Evolutionary conservation across 2,113 vertebrate genomes (phyloP).

Genomic region (Rhinichthys klamathensis): DNA sequence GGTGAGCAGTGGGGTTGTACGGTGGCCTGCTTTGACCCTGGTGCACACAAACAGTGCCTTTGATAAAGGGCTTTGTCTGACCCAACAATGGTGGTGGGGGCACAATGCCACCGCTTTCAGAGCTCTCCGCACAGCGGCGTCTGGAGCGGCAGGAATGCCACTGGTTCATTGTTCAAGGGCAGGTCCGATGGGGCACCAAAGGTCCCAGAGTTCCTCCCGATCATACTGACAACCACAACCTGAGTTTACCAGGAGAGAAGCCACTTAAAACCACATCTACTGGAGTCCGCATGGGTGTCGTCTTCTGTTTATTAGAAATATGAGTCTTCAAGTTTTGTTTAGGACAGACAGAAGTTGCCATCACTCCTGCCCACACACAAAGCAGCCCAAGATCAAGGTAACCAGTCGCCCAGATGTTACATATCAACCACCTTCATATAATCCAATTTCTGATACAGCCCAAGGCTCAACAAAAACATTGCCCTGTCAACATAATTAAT

Average conservation of each 20-base stretch:
- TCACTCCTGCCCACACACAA: background rate
- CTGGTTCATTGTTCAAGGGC: conserved; percentile 6
- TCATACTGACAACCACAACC: background rate
- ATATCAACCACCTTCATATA: background rate
- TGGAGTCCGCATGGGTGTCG: background rate
- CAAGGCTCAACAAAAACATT: background rate
- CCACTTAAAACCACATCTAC: background rate
- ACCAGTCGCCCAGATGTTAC: background rate
- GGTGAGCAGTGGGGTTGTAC: conserved; percentile 1
- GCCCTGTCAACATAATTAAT: background rate
- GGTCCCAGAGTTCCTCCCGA: conserved; percentile 34
- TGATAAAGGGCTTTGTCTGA: conserved; percentile 58
- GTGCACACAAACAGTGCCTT: conserved; percentile 48
- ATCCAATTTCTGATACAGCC: background rate
- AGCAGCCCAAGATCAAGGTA: background rate
- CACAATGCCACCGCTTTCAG: conserved; percentile 49
- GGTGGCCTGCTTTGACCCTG: conserved; percentile 50
- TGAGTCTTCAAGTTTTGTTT: background rate
- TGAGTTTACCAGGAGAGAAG: background rate
- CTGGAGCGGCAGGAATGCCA: conserved; percentile 38
- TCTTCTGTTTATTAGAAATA: background rate
- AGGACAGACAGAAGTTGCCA: background rate
- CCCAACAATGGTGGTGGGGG: conserved; percentile 52
- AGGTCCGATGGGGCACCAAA: conserved; percentile 9
- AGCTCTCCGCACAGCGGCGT: conserved; percentile 20